These are phyloP conservation scores for Chloroclysta siterata DNA, from an alignment of 2,888 invertebrate genomes.

Conservation along the genomic window DNA sequence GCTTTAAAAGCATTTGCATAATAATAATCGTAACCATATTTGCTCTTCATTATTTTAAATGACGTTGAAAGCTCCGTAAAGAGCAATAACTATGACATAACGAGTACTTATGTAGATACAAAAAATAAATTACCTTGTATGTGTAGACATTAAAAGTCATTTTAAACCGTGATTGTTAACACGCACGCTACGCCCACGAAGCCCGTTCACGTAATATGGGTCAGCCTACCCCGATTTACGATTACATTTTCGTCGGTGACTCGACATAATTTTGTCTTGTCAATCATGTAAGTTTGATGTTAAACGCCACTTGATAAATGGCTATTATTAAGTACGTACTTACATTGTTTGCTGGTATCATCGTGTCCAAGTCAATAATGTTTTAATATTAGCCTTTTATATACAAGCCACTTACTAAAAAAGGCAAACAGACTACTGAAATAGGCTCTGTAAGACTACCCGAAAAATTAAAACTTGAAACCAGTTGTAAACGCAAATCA, in stretches of 20 bases:
- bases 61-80: constrained; percentile 53
- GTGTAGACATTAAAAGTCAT: constrained; percentile 71
- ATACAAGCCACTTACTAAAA: no score
- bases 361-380: not conserved
- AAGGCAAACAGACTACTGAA: no score
- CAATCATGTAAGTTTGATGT: constrained; percentile 51
- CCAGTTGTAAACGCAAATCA: no score
- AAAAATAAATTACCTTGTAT: constrained; percentile 70
- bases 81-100: constrained; percentile 63
- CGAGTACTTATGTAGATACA: constrained; percentile 56
- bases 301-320: constrained; percentile 45
- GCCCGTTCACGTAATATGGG: constrained; percentile 52
- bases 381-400: no score
- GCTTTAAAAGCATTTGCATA: constrained; percentile 1
- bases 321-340: not conserved
- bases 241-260: constrained; percentile 63
- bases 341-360: not conserved
- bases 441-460: no score
- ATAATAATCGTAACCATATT: constrained; percentile 4
- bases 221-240: constrained; percentile 56
- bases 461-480: no score
- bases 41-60: constrained; percentile 34
- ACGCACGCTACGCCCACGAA: constrained; percentile 63
- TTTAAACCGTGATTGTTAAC: constrained; percentile 69
- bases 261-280: constrained; percentile 57